A percentile compares a stretch with the other conserved stretches of the same genome.
These are phyloP conservation scores for Tetrao urogallus DNA, from an alignment of 2,113 vertebrate genomes.

Conservation along the genomic window DNA sequence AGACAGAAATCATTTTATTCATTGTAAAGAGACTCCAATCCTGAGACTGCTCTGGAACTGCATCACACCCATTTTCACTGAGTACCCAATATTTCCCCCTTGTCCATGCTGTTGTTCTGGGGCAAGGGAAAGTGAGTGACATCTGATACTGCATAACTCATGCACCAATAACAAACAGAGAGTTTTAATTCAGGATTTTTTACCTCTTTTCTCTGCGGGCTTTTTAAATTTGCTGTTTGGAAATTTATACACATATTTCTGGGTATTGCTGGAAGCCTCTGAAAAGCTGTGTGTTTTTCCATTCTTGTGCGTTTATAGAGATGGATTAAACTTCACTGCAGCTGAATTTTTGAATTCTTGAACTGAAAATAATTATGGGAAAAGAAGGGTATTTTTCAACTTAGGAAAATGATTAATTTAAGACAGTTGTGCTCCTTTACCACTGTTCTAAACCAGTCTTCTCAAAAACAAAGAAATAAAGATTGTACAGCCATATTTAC, in stretches of 20 bases:
- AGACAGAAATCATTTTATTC: conserved; percentile 10
- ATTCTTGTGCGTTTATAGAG: conserved; percentile 47
- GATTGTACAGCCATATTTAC: conserved; percentile 30
- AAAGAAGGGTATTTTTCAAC: conserved; percentile 56
- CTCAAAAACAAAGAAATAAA: conserved; percentile 40
- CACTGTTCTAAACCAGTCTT: conserved; percentile 20
- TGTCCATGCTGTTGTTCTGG: background rate
- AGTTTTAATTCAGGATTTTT: conserved; percentile 45
- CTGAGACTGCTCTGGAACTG: conserved; percentile 41
- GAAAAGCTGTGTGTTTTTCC: background rate
- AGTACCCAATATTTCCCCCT: conserved; percentile 40
- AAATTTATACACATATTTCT: background rate
- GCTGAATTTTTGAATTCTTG: conserved; percentile 57
- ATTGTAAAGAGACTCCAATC: conserved; percentile 26
- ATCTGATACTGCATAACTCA: conserved; percentile 29
- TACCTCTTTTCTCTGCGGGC: background rate
- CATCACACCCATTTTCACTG: conserved; percentile 26
- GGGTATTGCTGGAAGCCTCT: background rate
- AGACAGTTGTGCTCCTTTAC: conserved; percentile 47
- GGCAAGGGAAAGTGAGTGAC: conserved; percentile 26
- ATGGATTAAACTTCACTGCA: conserved; percentile 56
- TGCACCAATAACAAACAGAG: conserved; percentile 30
- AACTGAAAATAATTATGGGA: conserved; percentile 65
- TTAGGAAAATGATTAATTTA: conserved; percentile 59
- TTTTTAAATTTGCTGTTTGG: background rate